These are phyloP conservation scores for Raillietiella orientalis DNA, from an alignment of 2,888 invertebrate genomes.

Conservation along the genomic window DNA sequence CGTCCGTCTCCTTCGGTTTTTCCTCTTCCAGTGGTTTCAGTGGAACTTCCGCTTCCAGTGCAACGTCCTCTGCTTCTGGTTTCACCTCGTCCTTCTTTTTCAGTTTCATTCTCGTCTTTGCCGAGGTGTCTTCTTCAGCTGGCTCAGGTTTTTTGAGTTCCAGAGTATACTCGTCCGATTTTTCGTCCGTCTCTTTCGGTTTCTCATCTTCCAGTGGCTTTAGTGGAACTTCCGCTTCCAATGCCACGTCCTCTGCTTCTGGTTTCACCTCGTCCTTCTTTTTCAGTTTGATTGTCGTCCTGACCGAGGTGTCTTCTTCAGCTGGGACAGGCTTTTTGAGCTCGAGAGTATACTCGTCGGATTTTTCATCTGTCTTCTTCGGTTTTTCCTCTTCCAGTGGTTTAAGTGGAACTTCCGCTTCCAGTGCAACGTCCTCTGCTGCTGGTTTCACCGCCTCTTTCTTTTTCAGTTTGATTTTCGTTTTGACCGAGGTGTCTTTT, in stretches of 20 bases:
- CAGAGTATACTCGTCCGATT: constrained; percentile 4
- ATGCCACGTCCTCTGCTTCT: too few relatives aligned
- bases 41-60: too few relatives aligned
- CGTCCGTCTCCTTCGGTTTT: too few relatives aligned
- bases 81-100: constrained; percentile 13
- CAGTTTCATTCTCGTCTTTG: constrained; percentile 31
- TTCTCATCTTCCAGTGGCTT: constrained; percentile 6
- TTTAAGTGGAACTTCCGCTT: constrained; percentile 36
- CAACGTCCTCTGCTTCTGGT: too few relatives aligned
- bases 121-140: constrained; percentile 28
- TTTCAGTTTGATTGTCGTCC: constrained; percentile 7
- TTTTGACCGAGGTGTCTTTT: constrained; percentile 12
- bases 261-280: constrained; percentile 3
- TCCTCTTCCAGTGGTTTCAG: too few relatives aligned
- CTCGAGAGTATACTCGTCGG: constrained; percentile 5
- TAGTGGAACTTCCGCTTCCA: constrained; percentile 7
- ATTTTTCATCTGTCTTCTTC: constrained; percentile 4
- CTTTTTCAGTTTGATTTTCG: constrained; percentile 8
- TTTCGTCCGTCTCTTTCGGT: constrained; percentile 6
- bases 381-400: constrained; percentile 17
- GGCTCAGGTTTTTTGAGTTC: constrained; percentile 7
- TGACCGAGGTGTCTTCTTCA: constrained; percentile 6
- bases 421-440: constrained; percentile 18
- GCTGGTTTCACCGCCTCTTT: constrained; percentile 7
- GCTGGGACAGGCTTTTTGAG: constrained; percentile 5